Evolutionary conservation across 2,888 invertebrate species (phyloP).

Genomic region (Sthenelais limicola): DNA sequence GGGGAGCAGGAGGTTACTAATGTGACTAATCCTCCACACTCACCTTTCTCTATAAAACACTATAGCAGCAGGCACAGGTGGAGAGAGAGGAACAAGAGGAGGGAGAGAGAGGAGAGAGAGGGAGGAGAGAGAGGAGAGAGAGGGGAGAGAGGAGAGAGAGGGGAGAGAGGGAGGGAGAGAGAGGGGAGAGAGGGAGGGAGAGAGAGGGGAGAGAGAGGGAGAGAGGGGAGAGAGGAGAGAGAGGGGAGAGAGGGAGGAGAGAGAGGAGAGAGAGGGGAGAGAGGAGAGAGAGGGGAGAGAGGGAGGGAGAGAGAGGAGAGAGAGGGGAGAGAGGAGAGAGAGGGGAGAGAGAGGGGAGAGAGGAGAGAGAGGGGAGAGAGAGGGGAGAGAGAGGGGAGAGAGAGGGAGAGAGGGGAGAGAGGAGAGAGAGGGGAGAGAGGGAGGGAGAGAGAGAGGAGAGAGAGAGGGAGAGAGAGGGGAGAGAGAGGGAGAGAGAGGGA

Average conservation of each 20-base stretch:
- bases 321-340: not conserved
- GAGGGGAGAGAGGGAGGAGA: not conserved
- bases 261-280: not conserved
- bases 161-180: slow-evolving; percentile 3
- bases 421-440: slow-evolving; percentile 3
- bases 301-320: not conserved
- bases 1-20: not conserved
- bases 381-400: slow-evolving; percentile 8
- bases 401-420: not conserved
- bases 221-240: not conserved
- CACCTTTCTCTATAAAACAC: not conserved
- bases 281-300: not conserved
- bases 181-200: not conserved
- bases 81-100: not conserved
- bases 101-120: not conserved
- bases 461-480: not conserved
- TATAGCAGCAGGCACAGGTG: not conserved
- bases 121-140: not conserved
- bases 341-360: not conserved
- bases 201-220: not conserved
- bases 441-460: not conserved
- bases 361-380: not conserved
- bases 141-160: not conserved
- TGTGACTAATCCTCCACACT: not conserved
- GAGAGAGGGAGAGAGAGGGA: not conserved